Conservation (phyloP, 1,140 invertebrate species). For the Gonatopus flavifemur region DNA sequence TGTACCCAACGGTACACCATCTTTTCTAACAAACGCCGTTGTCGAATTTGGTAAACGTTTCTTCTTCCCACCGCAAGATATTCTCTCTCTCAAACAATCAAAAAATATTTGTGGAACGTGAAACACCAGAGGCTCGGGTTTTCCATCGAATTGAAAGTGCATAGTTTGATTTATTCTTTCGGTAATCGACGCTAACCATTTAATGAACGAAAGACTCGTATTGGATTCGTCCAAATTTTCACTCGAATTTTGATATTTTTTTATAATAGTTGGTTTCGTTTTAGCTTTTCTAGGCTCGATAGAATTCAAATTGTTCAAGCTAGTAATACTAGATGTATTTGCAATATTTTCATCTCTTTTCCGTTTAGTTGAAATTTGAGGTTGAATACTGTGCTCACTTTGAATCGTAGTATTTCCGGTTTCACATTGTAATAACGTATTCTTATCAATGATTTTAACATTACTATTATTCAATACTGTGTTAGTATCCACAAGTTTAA, state of each 20-base stretch:
- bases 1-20: slow-evolving; percentile 67
- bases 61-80: slow-evolving; percentile 67
- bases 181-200: slow-evolving; percentile 74
- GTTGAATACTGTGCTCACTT: slow-evolving; percentile 9
- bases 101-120: slow-evolving; percentile 73
- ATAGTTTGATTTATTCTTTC: slow-evolving; percentile 79
- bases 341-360: slow-evolving; percentile 42
- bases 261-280: slow-evolving; percentile 40
- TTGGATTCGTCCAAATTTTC: slow-evolving; percentile 51
- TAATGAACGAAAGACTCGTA: slow-evolving; percentile 62
- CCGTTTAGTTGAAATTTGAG: slow-evolving; percentile 36
- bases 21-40: slow-evolving; percentile 63
- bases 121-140: slow-evolving; percentile 72
- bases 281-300: slow-evolving; percentile 46
- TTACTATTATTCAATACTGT: slow-evolving; percentile 23
- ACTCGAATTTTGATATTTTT: slow-evolving; percentile 41
- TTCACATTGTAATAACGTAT: slow-evolving; percentile 25
- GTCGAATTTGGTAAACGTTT: slow-evolving; percentile 69
- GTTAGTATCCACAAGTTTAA: slow-evolving; percentile 42
- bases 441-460: slow-evolving; percentile 35
- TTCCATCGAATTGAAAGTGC: slow-evolving; percentile 75
- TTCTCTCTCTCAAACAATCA: slow-evolving; percentile 70
- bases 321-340: slow-evolving; percentile 17
- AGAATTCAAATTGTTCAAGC: slow-evolving; percentile 45
- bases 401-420: slow-evolving; percentile 16